Base-by-base conservation (phyloP, 1,140 invertebrate species). In the Coptotermes formosanus region DNA sequence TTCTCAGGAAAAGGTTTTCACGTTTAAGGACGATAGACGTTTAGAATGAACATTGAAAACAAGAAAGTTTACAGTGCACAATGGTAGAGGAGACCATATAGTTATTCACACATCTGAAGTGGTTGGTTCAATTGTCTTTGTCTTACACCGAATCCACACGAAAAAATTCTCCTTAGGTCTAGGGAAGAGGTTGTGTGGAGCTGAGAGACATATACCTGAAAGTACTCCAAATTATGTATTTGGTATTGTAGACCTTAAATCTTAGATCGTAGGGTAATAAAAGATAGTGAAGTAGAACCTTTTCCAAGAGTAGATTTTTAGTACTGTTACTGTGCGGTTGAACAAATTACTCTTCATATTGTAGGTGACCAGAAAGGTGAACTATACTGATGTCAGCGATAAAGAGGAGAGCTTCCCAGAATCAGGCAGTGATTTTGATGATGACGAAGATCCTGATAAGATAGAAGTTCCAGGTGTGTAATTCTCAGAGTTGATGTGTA, bases 381-480 rank as follows among this genome's bases (percentile, higher is more conserved):
- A 52, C 83, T 83, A 85, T 16, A 87, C 92, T 85, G 93, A 93
- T 85, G 92, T 93, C 86, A 91, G 90, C 83, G 94, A 95, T 86
- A 93, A 94, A 86, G 87, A 87, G 16, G 87, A 87, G 16, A 87
- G 82, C 59, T 93, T 94, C 85, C 95, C 95, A 55, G 95, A 94
- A 86, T 96, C 95, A 43, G 89, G 89, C 38, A 90, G 89, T 87
- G 96, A 97, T 89, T 96, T 96, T 90, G 96, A 96, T 89, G 96
- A 97, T 89, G 96, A 97, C 91, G 96, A 97, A 88, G 96, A 97
- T 93, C 96, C 96, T 86, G 96, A 97, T 90, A 96, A 96, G 92
- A 96, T 97, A 91, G 95, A 97, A 94, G 96, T 97, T 69, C 96
- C 96, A 90, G 96, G 96, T 96, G 91, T 90, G 89, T 55, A 59